Conservation (phyloP, 2,113 vertebrate genomes). For the Corvus hawaiiensis region DNA sequence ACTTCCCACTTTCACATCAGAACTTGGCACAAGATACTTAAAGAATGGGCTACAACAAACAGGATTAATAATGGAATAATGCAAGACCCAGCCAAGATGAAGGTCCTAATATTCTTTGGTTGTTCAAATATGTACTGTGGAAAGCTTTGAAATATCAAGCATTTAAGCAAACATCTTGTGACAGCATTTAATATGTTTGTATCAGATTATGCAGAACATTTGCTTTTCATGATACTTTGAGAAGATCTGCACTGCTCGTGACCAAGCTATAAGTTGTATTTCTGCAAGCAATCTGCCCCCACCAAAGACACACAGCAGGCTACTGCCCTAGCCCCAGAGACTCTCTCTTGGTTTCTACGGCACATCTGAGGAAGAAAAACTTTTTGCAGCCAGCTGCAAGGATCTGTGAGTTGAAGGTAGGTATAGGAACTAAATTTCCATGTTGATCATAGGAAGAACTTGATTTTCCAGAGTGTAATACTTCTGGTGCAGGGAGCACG, state of each 20-base stretch:
- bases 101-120: background rate
- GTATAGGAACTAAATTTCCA: background rate
- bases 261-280: background rate
- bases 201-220: background rate
- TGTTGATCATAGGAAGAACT: background rate
- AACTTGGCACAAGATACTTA: background rate
- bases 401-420: background rate
- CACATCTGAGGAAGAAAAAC: background rate
- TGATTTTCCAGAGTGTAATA: background rate
- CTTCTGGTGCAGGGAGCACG: background rate
- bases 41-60: background rate
- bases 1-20: background rate
- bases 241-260: background rate
- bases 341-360: background rate
- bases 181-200: background rate
- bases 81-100: background rate
- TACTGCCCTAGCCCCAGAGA: background rate
- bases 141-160: background rate
- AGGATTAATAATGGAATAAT: background rate
- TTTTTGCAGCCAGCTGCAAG: background rate
- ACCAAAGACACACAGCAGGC: background rate
- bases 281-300: background rate
- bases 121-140: background rate
- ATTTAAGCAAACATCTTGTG: conserved; percentile 1
- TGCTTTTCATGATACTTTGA: background rate